Evolutionary conservation across 2,113 vertebrate species (phyloP).

Genomic region (Rhinogobius similis): DNA sequence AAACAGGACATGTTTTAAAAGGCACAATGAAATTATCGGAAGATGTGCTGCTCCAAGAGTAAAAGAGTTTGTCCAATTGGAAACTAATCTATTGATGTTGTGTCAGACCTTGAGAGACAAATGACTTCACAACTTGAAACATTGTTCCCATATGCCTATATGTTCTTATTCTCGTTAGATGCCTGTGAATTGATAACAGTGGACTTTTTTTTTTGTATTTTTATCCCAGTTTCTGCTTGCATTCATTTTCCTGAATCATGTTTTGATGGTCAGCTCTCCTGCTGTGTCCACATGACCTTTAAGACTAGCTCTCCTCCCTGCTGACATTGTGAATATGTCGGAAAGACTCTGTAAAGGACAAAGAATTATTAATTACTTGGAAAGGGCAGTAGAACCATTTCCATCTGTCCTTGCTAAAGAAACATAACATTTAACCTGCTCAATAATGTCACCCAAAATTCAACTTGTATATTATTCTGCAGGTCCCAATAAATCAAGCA

Average conservation of each 20-base stretch:
- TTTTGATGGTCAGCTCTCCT: constrained; percentile 28
- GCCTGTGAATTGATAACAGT: background rate
- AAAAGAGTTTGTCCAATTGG: too few relatives aligned
- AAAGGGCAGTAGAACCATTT: constrained; percentile 60
- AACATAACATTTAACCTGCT: constrained; percentile 47
- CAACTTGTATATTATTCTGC: background rate
- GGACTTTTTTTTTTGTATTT: background rate
- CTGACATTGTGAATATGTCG: constrained; percentile 58
- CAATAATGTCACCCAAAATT: background rate
- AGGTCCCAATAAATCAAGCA: background rate
- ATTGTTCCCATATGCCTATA: too few relatives aligned
- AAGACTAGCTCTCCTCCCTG: constrained; percentile 53
- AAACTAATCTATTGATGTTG: too few relatives aligned
- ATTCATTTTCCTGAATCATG: constrained; percentile 11
- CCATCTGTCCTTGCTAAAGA: constrained; percentile 20
- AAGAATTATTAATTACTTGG: constrained; percentile 60
- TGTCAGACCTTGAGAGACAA: too few relatives aligned
- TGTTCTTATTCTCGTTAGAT: background rate
- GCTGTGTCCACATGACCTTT: constrained; percentile 61
- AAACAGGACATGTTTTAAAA: background rate
- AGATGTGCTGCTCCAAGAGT: background rate
- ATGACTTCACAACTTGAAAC: too few relatives aligned
- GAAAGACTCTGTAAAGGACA: constrained; percentile 51
- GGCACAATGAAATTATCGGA: too few relatives aligned
- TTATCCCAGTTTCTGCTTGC: background rate